Evolutionary conservation across 2,113 vertebrate genomes (phyloP).

Genomic region (Menidia beryllina): DNA sequence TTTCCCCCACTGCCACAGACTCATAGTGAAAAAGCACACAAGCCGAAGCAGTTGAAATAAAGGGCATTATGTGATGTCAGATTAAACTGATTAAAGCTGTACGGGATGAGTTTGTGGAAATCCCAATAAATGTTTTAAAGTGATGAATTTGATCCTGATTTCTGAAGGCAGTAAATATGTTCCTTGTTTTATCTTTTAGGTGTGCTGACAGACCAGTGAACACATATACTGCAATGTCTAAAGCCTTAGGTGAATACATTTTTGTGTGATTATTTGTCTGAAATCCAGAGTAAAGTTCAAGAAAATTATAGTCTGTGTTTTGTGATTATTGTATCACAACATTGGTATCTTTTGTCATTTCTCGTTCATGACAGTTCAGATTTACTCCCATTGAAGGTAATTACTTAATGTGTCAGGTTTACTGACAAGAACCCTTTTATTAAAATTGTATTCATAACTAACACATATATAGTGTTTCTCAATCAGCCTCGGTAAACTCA

Average conservation of each 20-base stretch:
- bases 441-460: neutral
- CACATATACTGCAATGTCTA: neutral
- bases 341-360: neutral
- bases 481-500: constrained; percentile 12
- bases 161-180: neutral
- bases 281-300: neutral
- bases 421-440: neutral
- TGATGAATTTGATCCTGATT: too few species aligned
- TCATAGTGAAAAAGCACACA: too few species aligned
- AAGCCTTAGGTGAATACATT: neutral
- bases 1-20: too few species aligned
- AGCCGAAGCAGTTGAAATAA: too few species aligned
- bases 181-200: neutral
- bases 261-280: neutral
- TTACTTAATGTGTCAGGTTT: neutral
- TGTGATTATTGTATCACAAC: neutral
- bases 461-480: constrained; percentile 9
- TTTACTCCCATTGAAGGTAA: neutral
- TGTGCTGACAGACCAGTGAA: neutral
- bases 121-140: too few species aligned
- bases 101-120: too few species aligned
- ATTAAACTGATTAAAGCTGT: too few species aligned
- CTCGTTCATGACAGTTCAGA: neutral
- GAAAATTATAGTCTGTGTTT: neutral
- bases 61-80: too few species aligned